Base-by-base conservation (phyloP, 2,113 vertebrate species). In the Tyrannus savana region DNA sequence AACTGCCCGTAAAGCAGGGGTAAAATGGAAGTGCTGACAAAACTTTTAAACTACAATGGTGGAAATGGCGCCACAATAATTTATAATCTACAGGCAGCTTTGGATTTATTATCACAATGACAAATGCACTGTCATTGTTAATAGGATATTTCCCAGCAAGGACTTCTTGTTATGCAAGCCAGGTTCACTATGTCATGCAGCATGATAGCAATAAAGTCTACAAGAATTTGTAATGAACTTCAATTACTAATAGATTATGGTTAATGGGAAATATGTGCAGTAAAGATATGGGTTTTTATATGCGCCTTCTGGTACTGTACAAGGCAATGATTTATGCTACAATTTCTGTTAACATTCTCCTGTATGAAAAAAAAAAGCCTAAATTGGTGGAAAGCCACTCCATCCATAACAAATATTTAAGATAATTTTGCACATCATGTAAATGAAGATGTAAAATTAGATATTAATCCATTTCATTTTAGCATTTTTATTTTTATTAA, bases 211-310 rank as follows among this genome's bases (percentile, higher is more conserved):
- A 98, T 98, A 99, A 98, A 98, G 98, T 98, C 98, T 98, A 99
- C 98, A 99, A 98, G 98, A 98, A 98, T 98, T 98, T 98, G 97
- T 99, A 99, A 99, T 99, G 98, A 99, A 99, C 98, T 99, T 99
- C 98, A 99, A 99, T 99, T 99, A 99, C 98, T 98, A 98, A 98
- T 98, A 98, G 98, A 99, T 99, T 99, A 99, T 98, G 98, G 98
- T 98, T 99, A 99, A 99, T 98, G 98, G 98, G 98, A 98, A 99
- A 99, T 99, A 99, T 98, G 98, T 98, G 98, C 97, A 98, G 98
- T 98, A 98, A 98, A 98, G 98, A 98, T 98, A 98, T 97, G 97
- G 97, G 97, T 97, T 98, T 98, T 98, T 98, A 98, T 98, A 98
- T 97, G 97, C 50, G 16, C 97, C 97, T 98, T 98, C 97, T 98